A percentile compares a stretch with the other conserved stretches of the same genome.
These are phyloP conservation scores for Propithecus deckenii DNA, from an alignment of 2,797 vertebrate genomes.

Conservation along the genomic window DNA sequence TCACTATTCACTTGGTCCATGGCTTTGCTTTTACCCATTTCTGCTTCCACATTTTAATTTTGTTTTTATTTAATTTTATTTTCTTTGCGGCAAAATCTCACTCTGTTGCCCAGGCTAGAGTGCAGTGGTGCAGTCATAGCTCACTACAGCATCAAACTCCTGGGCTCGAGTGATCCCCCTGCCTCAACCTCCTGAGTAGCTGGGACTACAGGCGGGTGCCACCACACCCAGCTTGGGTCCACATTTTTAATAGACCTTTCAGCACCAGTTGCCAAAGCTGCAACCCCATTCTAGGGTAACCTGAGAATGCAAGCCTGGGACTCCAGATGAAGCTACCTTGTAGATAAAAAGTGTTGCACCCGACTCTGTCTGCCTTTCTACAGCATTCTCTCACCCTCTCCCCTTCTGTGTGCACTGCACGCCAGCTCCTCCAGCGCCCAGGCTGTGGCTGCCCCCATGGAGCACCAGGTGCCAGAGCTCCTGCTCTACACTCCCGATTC, in stretches of 20 bases:
- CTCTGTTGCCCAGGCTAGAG: background rate
- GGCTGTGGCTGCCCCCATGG: background rate
- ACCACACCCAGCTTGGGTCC: background rate
- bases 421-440: background rate
- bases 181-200: background rate
- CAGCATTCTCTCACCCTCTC: background rate
- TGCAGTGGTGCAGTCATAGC: background rate
- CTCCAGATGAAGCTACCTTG: background rate
- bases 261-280: background rate
- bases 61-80: background rate
- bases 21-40: conserved; percentile 25
- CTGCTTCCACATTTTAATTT: background rate
- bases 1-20: background rate
- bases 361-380: background rate
- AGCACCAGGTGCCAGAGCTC: background rate
- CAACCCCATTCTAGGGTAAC: conserved; percentile 9
- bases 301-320: background rate
- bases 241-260: background rate
- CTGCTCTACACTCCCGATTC: background rate
- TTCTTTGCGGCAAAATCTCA: background rate
- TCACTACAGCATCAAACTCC: background rate
- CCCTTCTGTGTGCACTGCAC: background rate
- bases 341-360: background rate
- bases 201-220: background rate
- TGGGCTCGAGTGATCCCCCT: background rate